phyloP scores from a whole-genome alignment of 2,888 invertebrate species.

The Tipula lateralis region DNA sequence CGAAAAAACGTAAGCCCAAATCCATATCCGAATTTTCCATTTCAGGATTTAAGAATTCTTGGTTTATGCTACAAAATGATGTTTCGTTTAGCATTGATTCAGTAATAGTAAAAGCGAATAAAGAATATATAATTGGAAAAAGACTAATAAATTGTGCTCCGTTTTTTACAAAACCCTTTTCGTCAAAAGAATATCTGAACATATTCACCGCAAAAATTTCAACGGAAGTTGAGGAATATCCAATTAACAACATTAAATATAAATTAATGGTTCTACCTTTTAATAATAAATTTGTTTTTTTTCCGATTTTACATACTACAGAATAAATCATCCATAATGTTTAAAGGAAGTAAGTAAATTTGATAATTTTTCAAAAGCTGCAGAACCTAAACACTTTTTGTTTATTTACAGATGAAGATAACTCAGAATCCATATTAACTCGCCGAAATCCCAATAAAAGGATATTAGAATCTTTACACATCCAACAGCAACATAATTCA shows the following conservation, averaged over 20 bases:
- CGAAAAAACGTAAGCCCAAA: background rate
- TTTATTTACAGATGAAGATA: too few relatives aligned
- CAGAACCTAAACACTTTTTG: too few relatives aligned
- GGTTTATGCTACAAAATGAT: background rate
- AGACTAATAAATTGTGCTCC: background rate
- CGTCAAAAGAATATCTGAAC: too few relatives aligned
- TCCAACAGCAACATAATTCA: too few relatives aligned
- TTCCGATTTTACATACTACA: background rate
- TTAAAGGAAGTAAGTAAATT: background rate
- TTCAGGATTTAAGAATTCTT: background rate
- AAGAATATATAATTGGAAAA: background rate
- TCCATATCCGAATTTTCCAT: background rate
- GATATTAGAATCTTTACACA: too few relatives aligned
- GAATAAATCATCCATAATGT: background rate
- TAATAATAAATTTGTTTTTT: background rate
- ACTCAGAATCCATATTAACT: too few relatives aligned
- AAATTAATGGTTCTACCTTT: background rate
- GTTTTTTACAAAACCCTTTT: too few relatives aligned
- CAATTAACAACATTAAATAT: background rate
- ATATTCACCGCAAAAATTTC: too few relatives aligned
- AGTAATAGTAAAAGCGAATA: background rate
- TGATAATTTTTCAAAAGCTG: too few relatives aligned
- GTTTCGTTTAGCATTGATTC: too few relatives aligned
- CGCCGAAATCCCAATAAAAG: too few relatives aligned
- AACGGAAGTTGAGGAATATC: too few relatives aligned